phyloP scores from a whole-genome alignment of 2,888 invertebrate species.

The Cryptus armator region DNA sequence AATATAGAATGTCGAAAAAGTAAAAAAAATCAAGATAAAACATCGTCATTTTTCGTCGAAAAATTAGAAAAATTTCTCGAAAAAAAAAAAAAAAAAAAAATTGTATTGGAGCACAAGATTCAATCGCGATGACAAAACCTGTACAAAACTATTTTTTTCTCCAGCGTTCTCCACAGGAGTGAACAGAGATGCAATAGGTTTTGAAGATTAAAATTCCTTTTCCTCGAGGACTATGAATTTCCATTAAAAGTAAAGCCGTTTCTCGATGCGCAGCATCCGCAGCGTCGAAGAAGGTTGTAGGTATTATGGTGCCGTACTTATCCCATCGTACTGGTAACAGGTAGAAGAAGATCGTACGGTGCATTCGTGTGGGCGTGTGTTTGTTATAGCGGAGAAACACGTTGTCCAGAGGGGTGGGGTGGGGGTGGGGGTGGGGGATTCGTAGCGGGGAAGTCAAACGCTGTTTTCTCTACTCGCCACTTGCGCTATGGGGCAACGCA shows the following conservation, averaged over 20 bases:
- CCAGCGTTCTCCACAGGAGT: background rate
- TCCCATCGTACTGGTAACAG: slow-evolving; percentile 30
- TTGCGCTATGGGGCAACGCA: slow-evolving; percentile 11
- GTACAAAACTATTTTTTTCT: background rate
- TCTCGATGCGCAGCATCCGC: slow-evolving; percentile 15
- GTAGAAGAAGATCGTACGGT: slow-evolving; percentile 20
- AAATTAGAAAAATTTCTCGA: too few relatives aligned
- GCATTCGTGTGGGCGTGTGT: slow-evolving; percentile 34
- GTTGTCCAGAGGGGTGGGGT: background rate
- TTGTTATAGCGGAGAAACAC: slow-evolving; percentile 25
- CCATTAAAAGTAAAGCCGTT: slow-evolving; percentile 52
- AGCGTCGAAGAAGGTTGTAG: background rate
- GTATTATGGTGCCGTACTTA: slow-evolving; percentile 10
- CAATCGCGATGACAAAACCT: background rate
- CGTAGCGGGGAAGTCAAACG: slow-evolving; percentile 18
- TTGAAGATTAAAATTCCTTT: slow-evolving; percentile 36
- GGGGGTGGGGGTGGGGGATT: background rate
- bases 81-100: too few relatives aligned
- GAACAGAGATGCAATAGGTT: slow-evolving; percentile 24
- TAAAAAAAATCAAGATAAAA: too few relatives aligned
- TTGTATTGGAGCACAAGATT: too few relatives aligned
- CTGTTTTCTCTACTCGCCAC: slow-evolving; percentile 15
- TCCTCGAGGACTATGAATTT: slow-evolving; percentile 4
- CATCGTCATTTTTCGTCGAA: too few relatives aligned
- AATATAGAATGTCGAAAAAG: too few relatives aligned